These are phyloP conservation scores for Papilio dardanus DNA, from an alignment of 1,140 invertebrate species.

Conservation along the genomic window DNA sequence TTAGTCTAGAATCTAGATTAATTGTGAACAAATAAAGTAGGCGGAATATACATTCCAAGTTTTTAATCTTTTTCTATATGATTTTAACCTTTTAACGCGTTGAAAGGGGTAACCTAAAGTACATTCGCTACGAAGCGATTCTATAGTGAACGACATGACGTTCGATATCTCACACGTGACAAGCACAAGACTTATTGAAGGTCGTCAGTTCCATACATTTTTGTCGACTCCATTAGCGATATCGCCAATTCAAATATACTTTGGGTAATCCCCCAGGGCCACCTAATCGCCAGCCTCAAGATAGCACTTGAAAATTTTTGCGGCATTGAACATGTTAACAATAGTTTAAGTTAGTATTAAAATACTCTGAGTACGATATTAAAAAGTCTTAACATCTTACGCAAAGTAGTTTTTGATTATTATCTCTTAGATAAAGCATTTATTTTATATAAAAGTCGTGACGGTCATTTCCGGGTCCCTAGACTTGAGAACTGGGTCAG, in stretches of 20 bases:
- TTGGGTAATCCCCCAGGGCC: too few species aligned
- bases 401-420: slow-evolving; percentile 16
- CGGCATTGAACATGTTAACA: not conserved
- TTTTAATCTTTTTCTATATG: too few species aligned
- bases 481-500: slow-evolving; percentile 24
- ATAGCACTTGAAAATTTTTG: not conserved
- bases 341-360: not conserved
- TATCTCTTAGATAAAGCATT: slow-evolving; percentile 28
- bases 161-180: too few species aligned
- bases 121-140: too few species aligned
- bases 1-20: slow-evolving; percentile 9
- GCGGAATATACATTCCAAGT: too few species aligned
- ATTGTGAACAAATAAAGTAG: not conserved
- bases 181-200: too few species aligned
- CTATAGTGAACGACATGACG: too few species aligned
- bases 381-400: not conserved
- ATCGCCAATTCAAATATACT: too few species aligned
- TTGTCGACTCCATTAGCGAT: too few species aligned
- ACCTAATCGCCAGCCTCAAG: too few species aligned
- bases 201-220: too few species aligned
- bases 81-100: not conserved
- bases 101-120: too few species aligned
- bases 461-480: slow-evolving; percentile 31
- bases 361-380: not conserved
- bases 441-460: slow-evolving; percentile 26